Conservation (phyloP, 2,888 invertebrate genomes). For the Stomorhina lunata region DNA sequence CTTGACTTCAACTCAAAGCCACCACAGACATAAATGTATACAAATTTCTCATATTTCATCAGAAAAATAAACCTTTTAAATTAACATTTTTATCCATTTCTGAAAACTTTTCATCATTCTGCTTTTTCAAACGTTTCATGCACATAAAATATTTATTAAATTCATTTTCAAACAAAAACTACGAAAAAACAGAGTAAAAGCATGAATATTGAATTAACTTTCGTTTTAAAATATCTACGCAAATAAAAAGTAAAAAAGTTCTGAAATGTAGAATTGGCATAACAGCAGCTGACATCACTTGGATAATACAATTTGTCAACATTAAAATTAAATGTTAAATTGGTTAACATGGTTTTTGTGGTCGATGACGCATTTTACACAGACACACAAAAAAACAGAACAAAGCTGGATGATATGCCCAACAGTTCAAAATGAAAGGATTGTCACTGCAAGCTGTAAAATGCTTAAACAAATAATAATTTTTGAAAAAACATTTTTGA, state of each 20-base stretch:
- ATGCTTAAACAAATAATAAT: neutral
- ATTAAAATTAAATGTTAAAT: constrained; percentile 64
- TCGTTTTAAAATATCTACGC: constrained; percentile 21
- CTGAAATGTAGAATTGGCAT: constrained; percentile 43
- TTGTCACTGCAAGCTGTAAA: neutral
- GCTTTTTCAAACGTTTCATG: neutral
- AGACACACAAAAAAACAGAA: neutral
- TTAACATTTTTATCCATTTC: neutral
- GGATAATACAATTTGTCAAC: constrained; percentile 65
- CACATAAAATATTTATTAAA: constrained; percentile 24
- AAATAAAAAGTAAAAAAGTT: neutral
- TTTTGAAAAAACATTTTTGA: neutral
- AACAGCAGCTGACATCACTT: constrained; percentile 61
- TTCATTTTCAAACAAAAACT: neutral
- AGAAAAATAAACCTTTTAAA: neutral
- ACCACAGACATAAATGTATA: no score
- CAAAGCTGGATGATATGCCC: no score
- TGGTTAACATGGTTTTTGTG: constrained; percentile 64
- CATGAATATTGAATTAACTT: constrained; percentile 30
- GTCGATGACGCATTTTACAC: constrained; percentile 53
- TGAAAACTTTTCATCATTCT: neutral
- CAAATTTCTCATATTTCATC: no score
- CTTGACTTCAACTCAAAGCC: no score
- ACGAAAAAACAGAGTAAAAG: neutral
- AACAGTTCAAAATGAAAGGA: no score